Percentiles rank a stretch among this genome's conserved stretches.
phyloP scores from a whole-genome alignment of 2,113 vertebrate species.

The Phyllostomus hastatus region DNA sequence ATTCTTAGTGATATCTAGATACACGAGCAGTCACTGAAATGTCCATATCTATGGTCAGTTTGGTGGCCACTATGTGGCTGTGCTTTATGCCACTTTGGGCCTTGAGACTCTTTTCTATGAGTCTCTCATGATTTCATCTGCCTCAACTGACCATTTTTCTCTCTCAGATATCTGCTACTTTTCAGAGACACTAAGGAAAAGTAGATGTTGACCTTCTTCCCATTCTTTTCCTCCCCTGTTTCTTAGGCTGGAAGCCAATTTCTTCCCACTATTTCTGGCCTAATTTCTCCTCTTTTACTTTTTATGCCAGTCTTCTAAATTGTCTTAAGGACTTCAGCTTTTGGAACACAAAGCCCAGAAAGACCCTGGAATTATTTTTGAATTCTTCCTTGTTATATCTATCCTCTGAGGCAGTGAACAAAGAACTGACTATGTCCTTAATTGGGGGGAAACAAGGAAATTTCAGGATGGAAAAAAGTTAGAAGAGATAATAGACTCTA shows the following conservation, averaged over 20 bases:
- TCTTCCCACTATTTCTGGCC: background rate
- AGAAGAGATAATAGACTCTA: background rate
- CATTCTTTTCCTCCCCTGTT: background rate
- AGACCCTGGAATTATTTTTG: background rate
- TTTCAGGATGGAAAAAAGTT: background rate
- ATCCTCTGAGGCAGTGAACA: background rate
- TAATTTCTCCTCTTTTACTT: background rate
- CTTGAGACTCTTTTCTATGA: background rate
- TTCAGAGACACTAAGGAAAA: background rate
- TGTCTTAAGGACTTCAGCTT: background rate
- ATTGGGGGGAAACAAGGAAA: background rate
- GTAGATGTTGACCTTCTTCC: fast-evolving
- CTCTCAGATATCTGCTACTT: background rate
- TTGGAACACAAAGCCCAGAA: background rate
- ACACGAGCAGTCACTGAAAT: background rate
- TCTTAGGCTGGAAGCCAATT: background rate
- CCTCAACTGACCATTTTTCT: background rate
- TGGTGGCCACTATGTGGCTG: background rate
- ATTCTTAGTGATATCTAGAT: background rate
- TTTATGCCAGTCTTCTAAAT: background rate
- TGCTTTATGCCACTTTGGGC: background rate
- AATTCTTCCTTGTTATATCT: background rate
- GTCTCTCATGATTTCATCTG: background rate
- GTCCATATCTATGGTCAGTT: background rate
- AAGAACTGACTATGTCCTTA: background rate